Evolutionary conservation across 2,113 vertebrate genomes (phyloP), one percentile per base, ranked within the genome.

Genomic region (Pseudonaja textilis): DNA sequence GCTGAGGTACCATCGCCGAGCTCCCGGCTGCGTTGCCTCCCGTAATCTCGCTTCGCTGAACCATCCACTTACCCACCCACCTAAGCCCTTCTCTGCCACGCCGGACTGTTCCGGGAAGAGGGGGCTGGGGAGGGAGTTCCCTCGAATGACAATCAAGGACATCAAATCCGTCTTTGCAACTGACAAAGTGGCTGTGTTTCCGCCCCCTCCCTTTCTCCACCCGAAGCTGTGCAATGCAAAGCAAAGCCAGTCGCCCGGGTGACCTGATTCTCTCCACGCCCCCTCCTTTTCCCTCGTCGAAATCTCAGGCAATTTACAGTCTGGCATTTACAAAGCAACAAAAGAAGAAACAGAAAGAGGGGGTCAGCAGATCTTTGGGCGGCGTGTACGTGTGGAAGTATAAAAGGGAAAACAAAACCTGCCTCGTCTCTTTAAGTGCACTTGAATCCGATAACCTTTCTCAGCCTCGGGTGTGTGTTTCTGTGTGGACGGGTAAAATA

Each of bases 1-100:
- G 96, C 96, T 97, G 95, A 93, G 94, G 97, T 96, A 96, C 94
- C 97, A 96, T 95, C 96, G 97, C 96, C 97, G 97, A 98, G 95
- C 96, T 96, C 97, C 94, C 95, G 89, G 91, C 81, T 94, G 94
- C 89, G 91, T 91, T 93, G 94, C 96, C 87, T 54, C 54, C 54
- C 95, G 94, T 95, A 74, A 94, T 95, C 94, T 95, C n/a, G 39
- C 16, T 26, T 54, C 93, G 95, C 96, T 95, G 95, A 93, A 2
- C 89, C n/a, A 12, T 50, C 52, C 3, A 57, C 1, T 87, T 55
- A 55, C 26, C 42, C 85, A 20, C 69, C 81, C 0, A 87, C 18
- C 61, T 34, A 18, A 88, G 3, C 55, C 18, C 18, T 42, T 81
- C 74, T 42, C 74, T 81, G 34, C 34, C 74, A 81, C 74, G 42